These are phyloP conservation scores for Mermis nigrescens DNA, from an alignment of 2,888 invertebrate genomes.

Conservation along the genomic window DNA sequence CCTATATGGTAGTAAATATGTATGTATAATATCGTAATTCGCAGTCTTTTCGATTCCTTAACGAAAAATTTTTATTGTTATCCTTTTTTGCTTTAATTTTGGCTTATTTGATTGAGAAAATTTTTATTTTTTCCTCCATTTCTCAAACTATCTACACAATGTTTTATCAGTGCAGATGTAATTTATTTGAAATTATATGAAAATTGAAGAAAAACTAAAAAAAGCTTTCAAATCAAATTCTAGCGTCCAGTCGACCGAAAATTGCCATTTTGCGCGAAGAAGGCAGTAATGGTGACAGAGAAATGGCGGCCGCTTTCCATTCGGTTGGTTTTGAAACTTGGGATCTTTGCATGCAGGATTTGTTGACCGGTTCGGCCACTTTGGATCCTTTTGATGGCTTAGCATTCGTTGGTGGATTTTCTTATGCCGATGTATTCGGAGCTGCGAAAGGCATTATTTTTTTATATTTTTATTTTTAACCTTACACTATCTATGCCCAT, in stretches of 20 bases:
- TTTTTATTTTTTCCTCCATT: no score
- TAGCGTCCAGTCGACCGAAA: not conserved
- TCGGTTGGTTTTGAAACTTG: conserved; percentile 69
- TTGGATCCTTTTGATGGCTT: conserved; percentile 66
- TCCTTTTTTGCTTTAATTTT: no score
- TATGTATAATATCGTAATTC: no score
- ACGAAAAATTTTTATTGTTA: no score
- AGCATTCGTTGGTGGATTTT: conserved; percentile 94
- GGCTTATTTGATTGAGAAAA: no score
- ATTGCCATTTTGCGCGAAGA: conserved; percentile 89
- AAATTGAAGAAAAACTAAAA: not conserved
- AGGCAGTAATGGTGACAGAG: conserved; percentile 86
- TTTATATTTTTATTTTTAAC: no score
- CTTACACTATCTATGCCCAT: no score
- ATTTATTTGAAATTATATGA: not conserved
- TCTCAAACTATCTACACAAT: no score
- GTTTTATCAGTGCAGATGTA: no score
- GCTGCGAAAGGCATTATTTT: conserved; percentile 52
- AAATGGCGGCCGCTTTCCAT: conserved; percentile 71
- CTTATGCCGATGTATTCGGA: conserved; percentile 89
- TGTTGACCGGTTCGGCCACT: conserved; percentile 30
- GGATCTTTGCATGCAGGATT: conserved; percentile 44
- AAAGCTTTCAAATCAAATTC: not conserved
- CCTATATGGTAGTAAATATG: no score
- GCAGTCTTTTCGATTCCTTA: no score